Evolutionary conservation across 2,888 invertebrate genomes (phyloP).

Genomic region (Netelia virgata): DNA sequence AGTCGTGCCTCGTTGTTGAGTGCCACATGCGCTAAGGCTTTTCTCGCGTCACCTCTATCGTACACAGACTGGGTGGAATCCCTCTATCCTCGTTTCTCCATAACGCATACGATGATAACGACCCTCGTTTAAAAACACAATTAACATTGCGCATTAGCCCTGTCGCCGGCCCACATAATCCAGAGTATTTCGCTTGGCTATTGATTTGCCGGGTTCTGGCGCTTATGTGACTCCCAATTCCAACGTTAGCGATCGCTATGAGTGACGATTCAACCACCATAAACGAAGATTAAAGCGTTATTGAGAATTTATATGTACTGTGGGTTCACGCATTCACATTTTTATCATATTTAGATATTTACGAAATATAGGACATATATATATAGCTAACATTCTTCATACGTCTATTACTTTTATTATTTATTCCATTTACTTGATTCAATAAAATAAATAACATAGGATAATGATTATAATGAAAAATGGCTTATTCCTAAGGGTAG

Average conservation of each 20-base stretch:
- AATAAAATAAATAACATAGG: no score
- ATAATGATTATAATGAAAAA: no score
- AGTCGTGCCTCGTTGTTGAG: constrained; percentile 3
- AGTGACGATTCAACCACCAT: background rate
- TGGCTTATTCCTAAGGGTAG: no score
- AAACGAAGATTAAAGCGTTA: background rate
- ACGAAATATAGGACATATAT: no score
- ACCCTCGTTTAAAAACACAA: constrained; percentile 51
- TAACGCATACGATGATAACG: constrained; percentile 42
- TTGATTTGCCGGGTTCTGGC: constrained; percentile 20
- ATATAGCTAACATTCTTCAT: no score
- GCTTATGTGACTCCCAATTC: background rate
- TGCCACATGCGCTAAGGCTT: constrained; percentile 31
- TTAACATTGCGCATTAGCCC: constrained; percentile 41
- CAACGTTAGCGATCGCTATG: background rate
- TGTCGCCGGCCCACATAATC: background rate
- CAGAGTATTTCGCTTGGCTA: constrained; percentile 3
- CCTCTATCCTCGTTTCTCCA: constrained; percentile 40
- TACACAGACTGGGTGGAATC: constrained; percentile 67
- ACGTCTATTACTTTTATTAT: no score
- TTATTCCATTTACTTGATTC: no score
- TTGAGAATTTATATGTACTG: background rate
- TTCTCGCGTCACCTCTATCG: constrained; percentile 67
- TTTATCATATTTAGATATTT: no score
- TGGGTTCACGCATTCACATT: no score